Conservation (phyloP, 2,113 vertebrate genomes). For the Hepsetus odoe region DNA sequence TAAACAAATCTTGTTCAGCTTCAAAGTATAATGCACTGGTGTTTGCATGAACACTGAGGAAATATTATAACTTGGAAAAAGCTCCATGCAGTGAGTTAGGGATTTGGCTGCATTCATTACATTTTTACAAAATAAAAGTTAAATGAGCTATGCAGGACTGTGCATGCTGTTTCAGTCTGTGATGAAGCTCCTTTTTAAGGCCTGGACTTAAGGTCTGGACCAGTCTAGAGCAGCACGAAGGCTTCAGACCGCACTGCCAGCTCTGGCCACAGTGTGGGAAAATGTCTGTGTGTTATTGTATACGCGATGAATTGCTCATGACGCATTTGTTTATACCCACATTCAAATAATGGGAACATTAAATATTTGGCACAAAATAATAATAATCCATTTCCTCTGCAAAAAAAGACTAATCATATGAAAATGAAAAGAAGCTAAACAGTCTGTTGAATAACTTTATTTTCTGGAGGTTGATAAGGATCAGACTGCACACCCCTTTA, state of each 20-base stretch:
- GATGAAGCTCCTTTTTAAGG: too few species aligned
- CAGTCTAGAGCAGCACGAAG: constrained; percentile 61
- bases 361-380: constrained; percentile 78
- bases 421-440: constrained; percentile 69
- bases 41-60: not conserved
- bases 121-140: constrained; percentile 16
- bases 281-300: constrained; percentile 75
- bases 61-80: constrained; percentile 12
- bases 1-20: not conserved
- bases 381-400: constrained; percentile 75
- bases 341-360: constrained; percentile 80
- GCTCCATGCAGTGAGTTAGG: not conserved
- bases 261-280: constrained; percentile 73
- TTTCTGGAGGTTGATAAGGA: constrained; percentile 58
- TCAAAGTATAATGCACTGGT: not conserved
- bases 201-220: constrained; percentile 20
- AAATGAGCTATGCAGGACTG: constrained; percentile 27
- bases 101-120: not conserved
- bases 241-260: constrained; percentile 58
- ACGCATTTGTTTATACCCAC: constrained; percentile 76
- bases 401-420: constrained; percentile 65
- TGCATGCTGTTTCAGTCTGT: constrained; percentile 6
- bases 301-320: constrained; percentile 69
- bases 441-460: constrained; percentile 59
- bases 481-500: constrained; percentile 61